A percentile compares a stretch with the other conserved stretches of the same genome.
phyloP scores from a whole-genome alignment of 2,797 vertebrate species.

The Enteromius thamalakanensis region DNA sequence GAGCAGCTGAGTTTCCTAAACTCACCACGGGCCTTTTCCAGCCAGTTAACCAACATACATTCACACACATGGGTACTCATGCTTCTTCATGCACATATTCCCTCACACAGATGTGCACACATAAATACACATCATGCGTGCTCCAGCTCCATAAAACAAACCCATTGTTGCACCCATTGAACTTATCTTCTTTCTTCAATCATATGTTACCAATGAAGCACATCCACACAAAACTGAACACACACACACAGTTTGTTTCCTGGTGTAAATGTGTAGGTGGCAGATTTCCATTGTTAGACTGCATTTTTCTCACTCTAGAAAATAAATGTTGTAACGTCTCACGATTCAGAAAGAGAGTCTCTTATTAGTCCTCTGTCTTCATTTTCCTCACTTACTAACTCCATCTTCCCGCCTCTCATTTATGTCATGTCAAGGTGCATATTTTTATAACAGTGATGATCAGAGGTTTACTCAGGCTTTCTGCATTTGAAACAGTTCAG shows the following conservation, averaged over 20 bases:
- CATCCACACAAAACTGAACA: background rate
- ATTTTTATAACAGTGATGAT: constrained; percentile 19
- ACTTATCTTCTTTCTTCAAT: background rate
- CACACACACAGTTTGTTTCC: background rate
- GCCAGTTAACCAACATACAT: constrained; percentile 12
- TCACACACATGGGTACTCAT: constrained; percentile 28
- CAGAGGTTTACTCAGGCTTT: constrained; percentile 23
- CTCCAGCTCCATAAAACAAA: background rate
- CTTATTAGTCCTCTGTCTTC: background rate
- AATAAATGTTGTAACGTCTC: background rate
- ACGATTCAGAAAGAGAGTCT: constrained; percentile 7
- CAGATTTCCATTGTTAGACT: constrained; percentile 25
- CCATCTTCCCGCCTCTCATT: background rate
- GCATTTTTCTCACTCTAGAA: constrained; percentile 32
- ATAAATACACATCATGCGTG: background rate
- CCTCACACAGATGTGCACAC: constrained; percentile 20
- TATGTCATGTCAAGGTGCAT: constrained; percentile 22
- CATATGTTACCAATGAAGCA: background rate
- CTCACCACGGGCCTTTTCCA: constrained; percentile 28
- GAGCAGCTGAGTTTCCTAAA: constrained; percentile 49
- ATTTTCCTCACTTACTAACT: constrained; percentile 6
- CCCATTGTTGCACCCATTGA: background rate
- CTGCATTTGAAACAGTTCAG: constrained; percentile 28
- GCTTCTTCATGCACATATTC: constrained; percentile 19
- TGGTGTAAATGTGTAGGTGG: constrained; percentile 20